Evolutionary conservation across 2,113 vertebrate species (phyloP).

Genomic region (Aptenodytes patagonicus): DNA sequence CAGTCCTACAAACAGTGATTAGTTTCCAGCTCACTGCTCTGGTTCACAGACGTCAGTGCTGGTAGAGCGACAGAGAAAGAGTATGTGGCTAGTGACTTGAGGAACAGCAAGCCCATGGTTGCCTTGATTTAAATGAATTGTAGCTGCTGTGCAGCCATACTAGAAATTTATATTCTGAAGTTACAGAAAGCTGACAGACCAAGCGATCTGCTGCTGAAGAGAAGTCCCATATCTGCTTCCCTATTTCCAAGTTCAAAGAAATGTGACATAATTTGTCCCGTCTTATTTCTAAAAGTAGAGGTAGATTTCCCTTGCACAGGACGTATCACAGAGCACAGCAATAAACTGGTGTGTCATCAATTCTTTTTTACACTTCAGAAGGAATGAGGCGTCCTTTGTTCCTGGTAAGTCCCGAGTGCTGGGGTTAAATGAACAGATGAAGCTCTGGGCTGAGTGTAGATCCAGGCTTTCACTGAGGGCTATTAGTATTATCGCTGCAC

Average conservation of each 20-base stretch:
- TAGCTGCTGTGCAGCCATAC: not conserved
- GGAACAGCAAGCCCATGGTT: not conserved
- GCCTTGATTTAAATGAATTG: not conserved
- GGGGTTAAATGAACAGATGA: fast-evolving
- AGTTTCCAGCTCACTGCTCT: not conserved
- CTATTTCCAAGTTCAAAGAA: not conserved
- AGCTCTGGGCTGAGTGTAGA: not conserved
- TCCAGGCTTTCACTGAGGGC: not conserved
- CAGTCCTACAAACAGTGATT: not conserved
- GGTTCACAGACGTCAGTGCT: not conserved
- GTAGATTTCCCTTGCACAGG: not conserved
- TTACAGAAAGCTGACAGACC: not conserved
- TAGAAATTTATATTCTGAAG: not conserved
- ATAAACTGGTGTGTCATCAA: not conserved
- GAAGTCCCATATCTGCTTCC: not conserved
- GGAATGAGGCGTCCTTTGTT: not conserved
- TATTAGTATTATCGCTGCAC: not conserved
- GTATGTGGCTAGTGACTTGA: not conserved
- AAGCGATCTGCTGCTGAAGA: not conserved
- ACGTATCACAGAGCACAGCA: not conserved
- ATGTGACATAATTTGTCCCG: not conserved
- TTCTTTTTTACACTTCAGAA: not conserved
- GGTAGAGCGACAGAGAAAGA: not conserved
- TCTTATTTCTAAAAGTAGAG: not conserved
- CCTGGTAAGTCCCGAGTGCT: not conserved